phyloP scores from a whole-genome alignment of 2,113 vertebrate genomes.

The Saccopteryx leptura region DNA sequence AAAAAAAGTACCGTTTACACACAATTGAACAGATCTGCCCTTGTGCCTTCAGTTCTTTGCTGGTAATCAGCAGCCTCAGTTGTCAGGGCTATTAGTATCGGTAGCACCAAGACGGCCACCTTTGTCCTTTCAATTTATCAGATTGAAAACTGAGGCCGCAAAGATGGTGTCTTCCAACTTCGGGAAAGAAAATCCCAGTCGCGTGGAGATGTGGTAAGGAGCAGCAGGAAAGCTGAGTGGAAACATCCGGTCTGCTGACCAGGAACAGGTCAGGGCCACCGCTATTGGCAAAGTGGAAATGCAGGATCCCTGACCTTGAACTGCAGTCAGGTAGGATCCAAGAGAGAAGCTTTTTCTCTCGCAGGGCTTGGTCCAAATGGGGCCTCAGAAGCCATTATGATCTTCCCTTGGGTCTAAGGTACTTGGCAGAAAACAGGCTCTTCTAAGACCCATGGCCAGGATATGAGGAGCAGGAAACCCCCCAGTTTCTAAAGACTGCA shows the following conservation, averaged over 20 bases:
- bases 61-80: background rate
- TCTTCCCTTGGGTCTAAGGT: background rate
- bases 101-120: background rate
- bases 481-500: background rate
- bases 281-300: background rate
- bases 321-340: background rate
- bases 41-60: background rate
- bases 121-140: slow-evolving; percentile 7
- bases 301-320: background rate
- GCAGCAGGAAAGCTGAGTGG: rapidly evolving
- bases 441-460: background rate
- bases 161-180: background rate
- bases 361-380: background rate
- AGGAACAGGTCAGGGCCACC: background rate
- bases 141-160: background rate
- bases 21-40: slow-evolving; percentile 45
- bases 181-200: background rate
- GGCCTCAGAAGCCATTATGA: background rate
- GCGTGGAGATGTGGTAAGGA: rapidly evolving
- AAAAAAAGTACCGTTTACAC: slow-evolving; percentile 55
- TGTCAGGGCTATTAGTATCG: background rate
- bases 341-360: background rate
- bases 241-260: rapidly evolving
- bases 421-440: background rate
- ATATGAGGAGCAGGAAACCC: background rate